Conservation (phyloP, 2,888 invertebrate species). For the Aquatica leii region DNA sequence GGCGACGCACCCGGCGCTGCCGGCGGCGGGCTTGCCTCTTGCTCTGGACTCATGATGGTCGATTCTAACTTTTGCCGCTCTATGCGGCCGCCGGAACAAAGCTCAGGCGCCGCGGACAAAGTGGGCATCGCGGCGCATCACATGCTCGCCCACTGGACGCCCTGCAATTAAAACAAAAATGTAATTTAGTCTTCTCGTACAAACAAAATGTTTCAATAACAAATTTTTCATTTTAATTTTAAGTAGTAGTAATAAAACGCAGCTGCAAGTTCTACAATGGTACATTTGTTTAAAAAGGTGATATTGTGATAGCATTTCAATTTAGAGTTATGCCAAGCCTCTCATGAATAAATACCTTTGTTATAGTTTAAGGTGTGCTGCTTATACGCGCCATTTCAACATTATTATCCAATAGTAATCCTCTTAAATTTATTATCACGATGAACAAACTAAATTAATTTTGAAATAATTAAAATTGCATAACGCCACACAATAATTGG, state of each 20-base stretch:
- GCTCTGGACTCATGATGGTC: constrained; percentile 71
- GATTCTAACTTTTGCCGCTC: constrained; percentile 58
- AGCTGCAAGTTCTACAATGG: constrained; percentile 42
- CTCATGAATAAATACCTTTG: constrained; percentile 48
- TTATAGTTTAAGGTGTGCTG: constrained; percentile 47
- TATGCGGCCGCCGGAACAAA: constrained; percentile 60
- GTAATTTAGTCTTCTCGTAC: too few species aligned
- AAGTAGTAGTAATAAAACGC: constrained; percentile 12
- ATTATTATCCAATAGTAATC: constrained; percentile 14
- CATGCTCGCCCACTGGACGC: constrained; percentile 62
- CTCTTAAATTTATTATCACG: constrained; percentile 14
- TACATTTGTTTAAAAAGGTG: constrained; percentile 43
- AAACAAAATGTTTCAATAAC: too few species aligned
- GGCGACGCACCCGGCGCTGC: constrained; percentile 69
- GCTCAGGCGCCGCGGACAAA: constrained; percentile 64
- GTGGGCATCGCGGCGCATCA: constrained; percentile 64
- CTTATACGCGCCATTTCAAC: constrained; percentile 30
- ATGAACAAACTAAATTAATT: constrained; percentile 23
- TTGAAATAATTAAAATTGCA: constrained; percentile 24
- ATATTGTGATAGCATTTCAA: constrained; percentile 44
- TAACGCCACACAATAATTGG: constrained; percentile 2
- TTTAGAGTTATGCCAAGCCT: constrained; percentile 45
- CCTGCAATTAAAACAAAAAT: constrained; percentile 53
- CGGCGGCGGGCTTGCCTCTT: constrained; percentile 73
- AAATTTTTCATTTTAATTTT: too few species aligned